Base-by-base conservation (phyloP, 2,113 vertebrate species). In the Archocentrus centrarchus region DNA sequence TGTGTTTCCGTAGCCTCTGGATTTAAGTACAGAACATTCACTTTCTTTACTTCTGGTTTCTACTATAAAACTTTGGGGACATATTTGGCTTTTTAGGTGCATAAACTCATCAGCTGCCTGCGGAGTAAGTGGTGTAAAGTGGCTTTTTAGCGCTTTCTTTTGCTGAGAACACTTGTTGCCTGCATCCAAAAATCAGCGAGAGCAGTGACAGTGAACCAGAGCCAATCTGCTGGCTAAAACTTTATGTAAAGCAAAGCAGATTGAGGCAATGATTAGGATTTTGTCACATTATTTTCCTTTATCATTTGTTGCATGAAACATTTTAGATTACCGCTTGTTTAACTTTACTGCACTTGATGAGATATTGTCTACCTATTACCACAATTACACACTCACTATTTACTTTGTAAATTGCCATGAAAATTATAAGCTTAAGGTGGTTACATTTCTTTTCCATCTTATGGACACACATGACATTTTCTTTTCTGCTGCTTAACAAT, bases 391-490 rank as follows among this genome's bases (percentile, higher is more conserved):
- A 30, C 7, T 57, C 55, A 57, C 27, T 37, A 63, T 39, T 37
- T 63, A 37, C 61, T 62, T 62, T 20, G 60, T 18, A 37, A 62
- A 62, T 37, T 62, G 30, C 30, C 35, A 20, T 35, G 60, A 62
- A 62, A 62, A 11, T 11, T 18, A n/a, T 37, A 37, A 53, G 6
- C 50, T 20, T 53, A 20, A n/a, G 18, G 5, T 1, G 0, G 0
- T 47, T 47, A 47, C 22, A 47, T 68, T 41, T 1, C 0, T 5
- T 5, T 24, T 68, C 64, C 0, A 30, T 30, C 5, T 50, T 50
- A 15, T 70, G 64, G 64, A 70, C 41, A 30, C 22, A 18, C 1
- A 5, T 53, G 41, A 24, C 41, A 18, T 30, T 73, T 70, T 53
- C 6, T 35, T 59, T 32, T 70, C 47, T 73, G 44, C 24, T 70